Evolutionary conservation across 2,797 vertebrate genomes (phyloP).

Genomic region (Scolopax rusticola): DNA sequence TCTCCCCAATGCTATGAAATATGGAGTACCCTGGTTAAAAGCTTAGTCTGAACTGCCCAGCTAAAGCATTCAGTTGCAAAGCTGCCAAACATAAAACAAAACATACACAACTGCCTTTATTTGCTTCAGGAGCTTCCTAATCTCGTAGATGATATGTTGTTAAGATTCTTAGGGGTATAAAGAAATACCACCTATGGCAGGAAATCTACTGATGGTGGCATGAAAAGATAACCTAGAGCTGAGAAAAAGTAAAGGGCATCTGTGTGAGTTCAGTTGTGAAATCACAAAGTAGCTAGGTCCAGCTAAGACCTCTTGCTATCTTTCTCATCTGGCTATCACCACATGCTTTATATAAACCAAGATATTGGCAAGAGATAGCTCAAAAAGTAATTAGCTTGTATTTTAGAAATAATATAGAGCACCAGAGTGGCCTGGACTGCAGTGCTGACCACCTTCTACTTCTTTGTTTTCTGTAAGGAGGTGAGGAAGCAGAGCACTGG

Average conservation of each 20-base stretch:
- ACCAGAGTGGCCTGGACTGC: not conserved
- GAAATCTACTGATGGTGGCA: not conserved
- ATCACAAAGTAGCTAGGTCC: not conserved
- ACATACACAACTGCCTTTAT: not conserved
- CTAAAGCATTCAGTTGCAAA: not conserved
- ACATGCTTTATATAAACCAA: not conserved
- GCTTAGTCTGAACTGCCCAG: not conserved
- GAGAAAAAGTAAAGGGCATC: not conserved
- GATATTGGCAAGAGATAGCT: not conserved
- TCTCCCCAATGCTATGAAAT: not conserved
- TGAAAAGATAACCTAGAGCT: not conserved
- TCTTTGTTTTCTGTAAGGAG: not conserved
- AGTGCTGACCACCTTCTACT: not conserved
- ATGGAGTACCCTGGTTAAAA: not conserved
- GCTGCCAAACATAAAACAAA: not conserved
- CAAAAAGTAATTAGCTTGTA: slow-evolving; percentile 7
- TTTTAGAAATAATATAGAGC: not conserved
- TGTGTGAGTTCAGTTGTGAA: slow-evolving; percentile 15
- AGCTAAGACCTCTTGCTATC: not conserved
- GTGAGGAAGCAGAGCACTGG: not conserved
- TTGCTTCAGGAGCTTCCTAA: not conserved
- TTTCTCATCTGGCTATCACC: not conserved
- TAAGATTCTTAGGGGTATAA: not conserved
- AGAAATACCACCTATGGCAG: not conserved
- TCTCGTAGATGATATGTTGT: not conserved